Evolutionary conservation across 2,113 vertebrate genomes (phyloP), one percentile per base, ranked within the genome.

Genomic region (Alosa alosa): DNA sequence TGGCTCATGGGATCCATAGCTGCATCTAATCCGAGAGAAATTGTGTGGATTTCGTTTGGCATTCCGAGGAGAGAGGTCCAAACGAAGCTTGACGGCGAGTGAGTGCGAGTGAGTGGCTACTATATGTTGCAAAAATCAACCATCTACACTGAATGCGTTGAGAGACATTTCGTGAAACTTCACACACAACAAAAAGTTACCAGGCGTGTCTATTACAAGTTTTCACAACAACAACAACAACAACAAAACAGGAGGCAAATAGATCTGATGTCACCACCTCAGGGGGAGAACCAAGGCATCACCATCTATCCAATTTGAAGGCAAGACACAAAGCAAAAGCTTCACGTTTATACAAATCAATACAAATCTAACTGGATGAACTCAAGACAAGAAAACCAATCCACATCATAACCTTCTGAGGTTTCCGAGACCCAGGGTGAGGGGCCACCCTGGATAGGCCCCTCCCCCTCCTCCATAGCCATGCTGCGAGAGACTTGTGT

Each of bases 101-200:
- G 98, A 99, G 96, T 99, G 98, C 96, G 98, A 98, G 95, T 99
- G 98, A 99, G 97, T 99, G 98, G 97, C 96, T 97, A 97, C 97
- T 85, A 86, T 88, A 96, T 96, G 97, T 97, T 85, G 97, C 97
- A 96, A 97, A 96, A 97, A 84, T 94, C 89, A 90, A 92, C 92
- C 95, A 95, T 97, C 97, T 96, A 97, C 97, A 96, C 96, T 94
- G 95, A 97, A 96, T 96, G 96, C 95, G 97, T 98, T 95, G 97
- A 93, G 97, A 97, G 96, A 97, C 96, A 96, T 96, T 97, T 94
- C 94, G 95, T 96, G 95, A 92, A 96, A 95, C 97, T 96, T 92
- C 92, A 94, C 94, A 94, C 31, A 78, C 72, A 78, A 78, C 64
- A 72, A 64, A 84, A 89, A 93, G 97, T 96, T 95, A 96, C 96